Conservation (phyloP, 2,797 vertebrate genomes). For the Chelmon rostratus region DNA sequence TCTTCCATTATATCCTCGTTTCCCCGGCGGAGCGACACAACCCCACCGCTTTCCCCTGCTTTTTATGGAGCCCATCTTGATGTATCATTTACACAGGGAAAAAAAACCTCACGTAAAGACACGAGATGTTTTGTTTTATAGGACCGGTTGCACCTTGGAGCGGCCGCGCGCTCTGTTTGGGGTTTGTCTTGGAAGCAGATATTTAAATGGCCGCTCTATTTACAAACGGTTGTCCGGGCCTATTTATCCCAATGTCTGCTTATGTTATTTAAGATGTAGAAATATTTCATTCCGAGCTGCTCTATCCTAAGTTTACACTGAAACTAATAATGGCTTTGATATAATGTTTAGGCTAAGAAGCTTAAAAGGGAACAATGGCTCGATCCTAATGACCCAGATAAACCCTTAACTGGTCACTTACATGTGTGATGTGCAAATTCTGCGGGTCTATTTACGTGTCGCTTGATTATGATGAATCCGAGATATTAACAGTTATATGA, state of each 20-base stretch:
- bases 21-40: conserved; percentile 79
- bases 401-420: conserved; percentile 1
- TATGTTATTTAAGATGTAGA: not conserved
- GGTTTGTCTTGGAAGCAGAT: conserved; percentile 30
- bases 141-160: conserved; percentile 50
- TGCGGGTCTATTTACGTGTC: conserved; percentile 20
- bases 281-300: not conserved
- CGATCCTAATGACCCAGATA: not conserved
- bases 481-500: conserved; percentile 35
- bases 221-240: conserved; percentile 53
- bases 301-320: conserved; percentile 7
- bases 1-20: conserved; percentile 88
- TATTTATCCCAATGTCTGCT: conserved; percentile 35
- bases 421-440: conserved; percentile 10
- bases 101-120: conserved; percentile 58
- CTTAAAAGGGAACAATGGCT: conserved; percentile 17
- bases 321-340: conserved; percentile 7
- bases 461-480: conserved; percentile 28
- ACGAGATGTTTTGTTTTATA: conserved; percentile 63
- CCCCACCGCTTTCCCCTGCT: conserved; percentile 69
- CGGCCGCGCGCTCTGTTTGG: conserved; percentile 52
- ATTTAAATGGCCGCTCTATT: conserved; percentile 72
- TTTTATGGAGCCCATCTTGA: conserved; percentile 75
- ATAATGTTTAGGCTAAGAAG: not conserved
- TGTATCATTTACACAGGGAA: conserved; percentile 76